Evolutionary conservation across 2,113 vertebrate genomes (phyloP).

Genomic region (Cercocebus atys): DNA sequence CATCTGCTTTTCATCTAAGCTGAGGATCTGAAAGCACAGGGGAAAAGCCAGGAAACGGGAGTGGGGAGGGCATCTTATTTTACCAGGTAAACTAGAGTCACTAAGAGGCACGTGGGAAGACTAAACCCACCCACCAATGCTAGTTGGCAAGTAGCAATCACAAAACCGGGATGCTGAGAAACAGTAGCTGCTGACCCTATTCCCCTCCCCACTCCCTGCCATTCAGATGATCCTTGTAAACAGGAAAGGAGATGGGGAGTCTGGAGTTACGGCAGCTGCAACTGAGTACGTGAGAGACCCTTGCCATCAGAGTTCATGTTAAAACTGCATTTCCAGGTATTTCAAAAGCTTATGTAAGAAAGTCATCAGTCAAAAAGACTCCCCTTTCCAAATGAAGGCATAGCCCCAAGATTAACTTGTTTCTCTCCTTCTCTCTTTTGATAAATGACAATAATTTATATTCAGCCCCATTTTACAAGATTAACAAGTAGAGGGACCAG

Average conservation of each 20-base stretch:
- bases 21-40: not conserved
- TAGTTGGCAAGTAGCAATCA: not conserved
- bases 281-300: not conserved
- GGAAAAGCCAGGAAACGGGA: not conserved
- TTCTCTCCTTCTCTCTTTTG: not conserved
- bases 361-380: not conserved
- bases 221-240: not conserved
- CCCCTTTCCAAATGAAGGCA: not conserved
- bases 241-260: not conserved
- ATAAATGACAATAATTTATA: slow-evolving; percentile 22
- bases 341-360: slow-evolving; percentile 19
- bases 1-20: not conserved
- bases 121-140: not conserved
- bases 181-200: not conserved
- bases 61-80: not conserved
- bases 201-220: not conserved
- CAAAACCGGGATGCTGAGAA: not conserved
- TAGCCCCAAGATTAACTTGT: not conserved
- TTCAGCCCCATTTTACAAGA: slow-evolving; percentile 46
- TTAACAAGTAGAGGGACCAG: not conserved
- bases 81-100: not conserved
- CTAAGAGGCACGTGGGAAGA: not conserved
- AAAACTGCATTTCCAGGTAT: not conserved
- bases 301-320: not conserved
- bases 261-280: not conserved